These are phyloP conservation scores for Harpalus rufipes DNA, from an alignment of 2,888 invertebrate species.

Conservation along the genomic window DNA sequence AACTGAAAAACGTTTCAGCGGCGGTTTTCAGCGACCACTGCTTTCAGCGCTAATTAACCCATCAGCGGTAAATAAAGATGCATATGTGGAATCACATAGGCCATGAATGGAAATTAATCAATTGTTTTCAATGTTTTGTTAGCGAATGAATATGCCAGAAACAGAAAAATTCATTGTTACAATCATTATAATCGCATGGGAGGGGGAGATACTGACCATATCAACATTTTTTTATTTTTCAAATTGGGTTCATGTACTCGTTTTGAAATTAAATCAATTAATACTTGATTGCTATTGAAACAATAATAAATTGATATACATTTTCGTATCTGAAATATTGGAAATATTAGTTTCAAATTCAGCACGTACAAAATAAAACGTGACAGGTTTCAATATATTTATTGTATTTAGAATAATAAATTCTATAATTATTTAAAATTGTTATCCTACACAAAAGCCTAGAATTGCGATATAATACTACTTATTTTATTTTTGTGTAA, in stretches of 20 bases:
- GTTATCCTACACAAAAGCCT: too few species aligned
- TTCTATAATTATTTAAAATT: too few species aligned
- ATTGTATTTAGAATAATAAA: too few species aligned
- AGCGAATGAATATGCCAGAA: conserved; percentile 22
- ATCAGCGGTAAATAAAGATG: conserved; percentile 29
- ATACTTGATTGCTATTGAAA: background rate
- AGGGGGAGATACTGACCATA: background rate
- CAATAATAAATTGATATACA: background rate
- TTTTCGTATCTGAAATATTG: background rate
- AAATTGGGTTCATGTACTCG: background rate
- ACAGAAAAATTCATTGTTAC: conserved; percentile 13
- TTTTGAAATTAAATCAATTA: background rate
- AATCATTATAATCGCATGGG: conserved; percentile 8
- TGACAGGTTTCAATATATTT: too few species aligned
- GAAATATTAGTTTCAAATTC: too few species aligned
- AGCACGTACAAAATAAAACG: too few species aligned
- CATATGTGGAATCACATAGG: background rate
- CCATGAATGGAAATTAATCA: conserved; percentile 30
- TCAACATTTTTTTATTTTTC: conserved; percentile 10
- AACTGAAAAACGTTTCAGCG: conserved; percentile 6
- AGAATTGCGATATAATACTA: too few species aligned
- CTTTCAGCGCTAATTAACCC: conserved; percentile 15
- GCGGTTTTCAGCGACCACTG: conserved; percentile 10
- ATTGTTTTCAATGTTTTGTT: conserved; percentile 22
- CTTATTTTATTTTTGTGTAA: too few species aligned